Evolutionary conservation across 2,888 invertebrate genomes (phyloP).

Genomic region (Phaonia tiefii): DNA sequence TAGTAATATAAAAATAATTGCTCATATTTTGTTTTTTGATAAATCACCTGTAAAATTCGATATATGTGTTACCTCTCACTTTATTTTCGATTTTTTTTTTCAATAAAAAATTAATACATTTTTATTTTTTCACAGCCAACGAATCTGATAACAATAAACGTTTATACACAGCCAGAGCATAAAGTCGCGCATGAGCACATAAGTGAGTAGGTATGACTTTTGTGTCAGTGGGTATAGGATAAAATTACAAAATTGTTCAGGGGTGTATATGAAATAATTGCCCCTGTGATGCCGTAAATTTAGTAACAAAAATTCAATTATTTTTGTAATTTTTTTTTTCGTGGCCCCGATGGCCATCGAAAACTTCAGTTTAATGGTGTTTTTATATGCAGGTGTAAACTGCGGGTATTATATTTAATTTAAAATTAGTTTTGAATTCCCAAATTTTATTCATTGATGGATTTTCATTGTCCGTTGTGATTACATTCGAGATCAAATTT

Average conservation of each 20-base stretch:
- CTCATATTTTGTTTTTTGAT: background rate
- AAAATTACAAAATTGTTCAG: background rate
- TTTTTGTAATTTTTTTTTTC: background rate
- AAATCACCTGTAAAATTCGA: slow-evolving; percentile 22
- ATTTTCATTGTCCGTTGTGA: too few relatives aligned
- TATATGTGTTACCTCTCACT: slow-evolving; percentile 13
- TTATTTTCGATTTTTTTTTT: background rate
- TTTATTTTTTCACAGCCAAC: background rate
- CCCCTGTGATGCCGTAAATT: background rate
- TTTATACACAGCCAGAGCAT: too few relatives aligned
- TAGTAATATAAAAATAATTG: background rate
- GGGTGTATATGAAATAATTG: slow-evolving; percentile 5
- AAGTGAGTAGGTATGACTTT: too few relatives aligned
- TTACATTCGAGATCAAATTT: too few relatives aligned
- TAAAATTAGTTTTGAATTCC: too few relatives aligned
- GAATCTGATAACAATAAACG: too few relatives aligned
- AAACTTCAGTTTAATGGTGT: too few relatives aligned
- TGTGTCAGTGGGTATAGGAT: too few relatives aligned
- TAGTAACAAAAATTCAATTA: slow-evolving; percentile 2
- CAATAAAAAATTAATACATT: background rate
- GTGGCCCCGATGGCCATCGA: background rate
- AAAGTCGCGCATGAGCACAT: too few relatives aligned
- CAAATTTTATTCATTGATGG: too few relatives aligned
- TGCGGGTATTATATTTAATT: too few relatives aligned
- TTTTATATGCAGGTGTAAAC: too few relatives aligned